Base-by-base conservation (phyloP, 2,797 vertebrate species). In the Channallabes apus region DNA sequence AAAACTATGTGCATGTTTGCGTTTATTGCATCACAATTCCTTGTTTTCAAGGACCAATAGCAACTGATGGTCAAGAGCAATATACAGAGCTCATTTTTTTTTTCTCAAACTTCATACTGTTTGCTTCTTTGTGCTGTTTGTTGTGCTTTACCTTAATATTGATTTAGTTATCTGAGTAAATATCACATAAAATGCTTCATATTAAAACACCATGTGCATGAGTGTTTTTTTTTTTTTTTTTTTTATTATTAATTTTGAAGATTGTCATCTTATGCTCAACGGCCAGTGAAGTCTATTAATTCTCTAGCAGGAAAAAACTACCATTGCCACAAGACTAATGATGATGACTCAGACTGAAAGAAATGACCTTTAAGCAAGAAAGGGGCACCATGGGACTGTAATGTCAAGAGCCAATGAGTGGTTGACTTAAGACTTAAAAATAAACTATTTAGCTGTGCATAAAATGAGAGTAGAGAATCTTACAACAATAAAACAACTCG, bases 271-370 rank as follows among this genome's bases (percentile, higher is more conserved):
- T 54, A 7, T 38, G 24, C 18, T 17, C 41, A 71, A 58, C 58
- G 58, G 76, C 18, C 58, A 80, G 14, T 32, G 65, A 77, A 67
- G 56, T 38, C 72, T 85, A 51, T 68, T 87, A 84, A 84, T 84
- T 76, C 79, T 56, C 41, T 9, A 32, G 56, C 9, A 27, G 46
- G 9, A 46, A 73, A 54, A 83, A 88, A 61, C 59, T 29, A 11
- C 46, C 59, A 56, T 59, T 72, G 38, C 38, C 80, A 8, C 73
- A 86, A 56, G 78, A 76, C 24, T 7, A 84, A 85, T 84, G 22
- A 58, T 1, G 17, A 54, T 27, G 64, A 56, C 61, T 81, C 69
- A 76, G 38, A 87, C 75, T 61, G 6, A 67, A 82, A 85, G 27
- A 69, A 82, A 68, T 71, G 58, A 72, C 77, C 79, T 72, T 82